Evolutionary conservation across 2,113 vertebrate species (phyloP).

Genomic region (Clarias macrocephalus): DNA sequence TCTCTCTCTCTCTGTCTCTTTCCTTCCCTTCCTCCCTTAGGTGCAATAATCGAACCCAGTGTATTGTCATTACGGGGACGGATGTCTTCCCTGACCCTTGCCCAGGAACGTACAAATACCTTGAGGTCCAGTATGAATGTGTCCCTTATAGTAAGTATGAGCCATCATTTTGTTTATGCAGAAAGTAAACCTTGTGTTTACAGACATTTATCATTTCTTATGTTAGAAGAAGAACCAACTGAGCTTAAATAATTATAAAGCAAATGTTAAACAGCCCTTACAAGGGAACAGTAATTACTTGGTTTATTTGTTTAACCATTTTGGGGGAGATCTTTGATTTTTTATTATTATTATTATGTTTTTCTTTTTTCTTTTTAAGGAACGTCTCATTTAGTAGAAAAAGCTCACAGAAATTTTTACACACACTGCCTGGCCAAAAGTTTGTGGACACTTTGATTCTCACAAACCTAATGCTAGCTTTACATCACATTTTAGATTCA

Average conservation of each 20-base stretch:
- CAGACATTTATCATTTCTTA: too few relatives aligned
- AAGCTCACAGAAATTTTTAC: neutral
- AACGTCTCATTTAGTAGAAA: neutral
- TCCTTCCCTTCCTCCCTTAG: slow-evolving; percentile 62
- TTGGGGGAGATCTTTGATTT: neutral
- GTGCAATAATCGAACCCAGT: slow-evolving; percentile 99
- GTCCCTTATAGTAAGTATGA: slow-evolving; percentile 99
- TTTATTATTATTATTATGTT: too few relatives aligned
- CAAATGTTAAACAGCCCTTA: neutral
- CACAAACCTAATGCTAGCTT: neutral
- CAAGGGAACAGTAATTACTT: neutral
- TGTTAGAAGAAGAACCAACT: neutral
- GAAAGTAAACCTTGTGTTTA: neutral
- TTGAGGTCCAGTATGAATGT: slow-evolving; percentile 99
- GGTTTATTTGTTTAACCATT: neutral
- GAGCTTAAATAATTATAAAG: neutral
- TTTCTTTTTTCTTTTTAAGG: neutral
- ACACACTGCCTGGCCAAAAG: neutral
- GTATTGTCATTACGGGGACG: slow-evolving; percentile 96
- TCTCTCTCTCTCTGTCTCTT: neutral
- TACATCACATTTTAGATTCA: neutral
- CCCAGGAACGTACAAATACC: slow-evolving; percentile 98
- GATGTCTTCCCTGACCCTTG: slow-evolving; percentile 99
- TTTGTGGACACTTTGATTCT: neutral
- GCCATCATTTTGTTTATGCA: slow-evolving; percentile 48